Base-by-base conservation (phyloP, 2,888 invertebrate species). In the Calephelis perditalis region DNA sequence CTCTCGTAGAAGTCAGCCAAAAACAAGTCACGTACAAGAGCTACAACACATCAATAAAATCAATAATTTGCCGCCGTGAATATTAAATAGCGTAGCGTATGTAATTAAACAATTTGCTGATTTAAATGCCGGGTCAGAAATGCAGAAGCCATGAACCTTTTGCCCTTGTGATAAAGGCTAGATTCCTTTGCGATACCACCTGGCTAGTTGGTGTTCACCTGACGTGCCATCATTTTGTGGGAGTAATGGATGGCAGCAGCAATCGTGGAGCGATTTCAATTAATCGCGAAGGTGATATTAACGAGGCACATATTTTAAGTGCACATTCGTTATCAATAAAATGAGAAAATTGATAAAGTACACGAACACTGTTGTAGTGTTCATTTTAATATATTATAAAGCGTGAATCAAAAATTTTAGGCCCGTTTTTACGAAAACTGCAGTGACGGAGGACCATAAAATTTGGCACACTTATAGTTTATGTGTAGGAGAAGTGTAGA, bases 221-320 rank as follows among this genome's bases (percentile, higher is more conserved):
- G 57, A 40, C 63, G 58, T 55, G 62, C 60, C 60, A 57, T 61
- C 64, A 61, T 59, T 62, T 59, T 58, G 62, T 49, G 54, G 62
- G 12, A 59, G 63, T 63, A 66, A 66, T 65, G 64, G 65, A 66
- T 64, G 62, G 63, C 54, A 60, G 59, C 61, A 58, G 58, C 62
- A 52, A 52, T 52, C 52, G 35, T 58, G 61, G 60, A 59, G 47
- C 67, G 64, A 57, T 64, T 62, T 57, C 63, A 59, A 65, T 67
- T 67, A 65, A 67, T 64, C 61, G 62, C 56, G 59, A 56, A 57
- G 57, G 61, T 58, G 65, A 62, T 64, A 65, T 63, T 62, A 59
- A 58, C 63, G 62, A 60, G 55, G 45, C 15, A 60, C 59, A 60
- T 60, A 56, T 60, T 60, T 60, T 46, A 60, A 60, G 49, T 35